Base-by-base conservation (phyloP, 2,797 vertebrate species). In the Taenioides sp. region DNA sequence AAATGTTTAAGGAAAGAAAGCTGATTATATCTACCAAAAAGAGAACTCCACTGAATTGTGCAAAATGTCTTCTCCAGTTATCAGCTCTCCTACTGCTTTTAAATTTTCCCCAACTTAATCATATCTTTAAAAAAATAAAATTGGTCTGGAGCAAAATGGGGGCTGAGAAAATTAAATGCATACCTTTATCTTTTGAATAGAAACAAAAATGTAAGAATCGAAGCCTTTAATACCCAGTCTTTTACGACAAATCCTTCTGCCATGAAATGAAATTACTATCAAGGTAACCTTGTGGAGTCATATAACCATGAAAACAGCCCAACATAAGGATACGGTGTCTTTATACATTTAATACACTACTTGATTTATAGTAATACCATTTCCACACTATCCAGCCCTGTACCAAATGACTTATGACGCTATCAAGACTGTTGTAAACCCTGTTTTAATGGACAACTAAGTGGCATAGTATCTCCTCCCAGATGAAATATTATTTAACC, bases 381-480 rank as follows among this genome's bases (percentile, higher is more conserved):
- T 84, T 87, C 73, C 79, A 68, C 75, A 75, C 60, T 84, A 83
- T 89, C 87, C 81, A 84, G 81, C 73, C 76, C 71, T 65, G 81
- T 75, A 27, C 75, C 47, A 71, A 67, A 75, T 90, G 87, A 91
- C 82, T 89, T 90, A 91, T 73, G 81, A 86, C 72, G 73, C 82
- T 80, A 88, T 86, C 84, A 76, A 82, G 71, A 76, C 71, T 25
- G 85, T 82, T 82, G 83, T 87, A 85, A 92, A 88, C 74, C 73
- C 57, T 60, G 82, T 83, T 86, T 72, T 91, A 91, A 92, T 91
- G 89, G 91, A 89, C 82, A 88, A 74, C 79, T 87, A 89, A 91
- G 72, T 84, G 82, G 67, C 78, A 70, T 90, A 81, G 88, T 85
- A 88, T 84, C 74, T 79, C 75, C 73, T 83, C 80, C 65, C 70